A percentile compares a stretch with the other conserved stretches of the same genome.
These are phyloP conservation scores for Chrysomela aeneicollis DNA, from an alignment of 2,888 invertebrate species.

Conservation along the genomic window DNA sequence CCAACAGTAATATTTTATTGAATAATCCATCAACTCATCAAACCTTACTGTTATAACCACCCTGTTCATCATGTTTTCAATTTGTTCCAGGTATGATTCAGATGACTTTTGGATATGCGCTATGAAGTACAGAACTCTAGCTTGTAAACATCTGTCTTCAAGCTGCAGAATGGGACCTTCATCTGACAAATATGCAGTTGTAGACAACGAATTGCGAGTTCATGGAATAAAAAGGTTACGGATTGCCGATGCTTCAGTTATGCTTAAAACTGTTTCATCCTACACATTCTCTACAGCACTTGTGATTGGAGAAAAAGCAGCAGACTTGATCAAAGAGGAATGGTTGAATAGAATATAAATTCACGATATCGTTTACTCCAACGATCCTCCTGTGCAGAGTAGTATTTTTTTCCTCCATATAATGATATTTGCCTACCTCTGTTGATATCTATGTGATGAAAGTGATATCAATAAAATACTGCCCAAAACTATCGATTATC, in stretches of 20 bases:
- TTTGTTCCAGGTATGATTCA: conserved; percentile 60
- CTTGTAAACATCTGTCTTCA: conserved; percentile 85
- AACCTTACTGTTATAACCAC: too few species aligned
- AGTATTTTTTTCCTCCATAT: too few species aligned
- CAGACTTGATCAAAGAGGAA: conserved; percentile 55
- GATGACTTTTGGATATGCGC: conserved; percentile 83
- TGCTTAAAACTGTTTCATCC: conserved; percentile 57
- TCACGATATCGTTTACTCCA: not conserved
- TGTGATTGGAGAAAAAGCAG: conserved; percentile 59
- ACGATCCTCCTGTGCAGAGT: too few species aligned
- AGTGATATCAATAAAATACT: too few species aligned
- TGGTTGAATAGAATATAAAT: conserved; percentile 40
- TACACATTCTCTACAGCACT: conserved; percentile 59
- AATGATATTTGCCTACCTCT: too few species aligned
- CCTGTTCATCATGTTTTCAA: too few species aligned
- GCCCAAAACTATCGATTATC: too few species aligned
- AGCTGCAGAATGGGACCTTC: conserved; percentile 83
- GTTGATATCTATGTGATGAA: too few species aligned
- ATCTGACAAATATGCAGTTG: conserved; percentile 76
- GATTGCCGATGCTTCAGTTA: conserved; percentile 62
- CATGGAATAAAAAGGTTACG: conserved; percentile 68
- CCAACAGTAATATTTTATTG: too few species aligned
- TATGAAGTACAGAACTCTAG: conserved; percentile 73
- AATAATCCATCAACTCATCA: too few species aligned
- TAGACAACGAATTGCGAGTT: conserved; percentile 72